Evolutionary conservation across 2,113 vertebrate species (phyloP).

Genomic region (Protomyctophum bolini): DNA sequence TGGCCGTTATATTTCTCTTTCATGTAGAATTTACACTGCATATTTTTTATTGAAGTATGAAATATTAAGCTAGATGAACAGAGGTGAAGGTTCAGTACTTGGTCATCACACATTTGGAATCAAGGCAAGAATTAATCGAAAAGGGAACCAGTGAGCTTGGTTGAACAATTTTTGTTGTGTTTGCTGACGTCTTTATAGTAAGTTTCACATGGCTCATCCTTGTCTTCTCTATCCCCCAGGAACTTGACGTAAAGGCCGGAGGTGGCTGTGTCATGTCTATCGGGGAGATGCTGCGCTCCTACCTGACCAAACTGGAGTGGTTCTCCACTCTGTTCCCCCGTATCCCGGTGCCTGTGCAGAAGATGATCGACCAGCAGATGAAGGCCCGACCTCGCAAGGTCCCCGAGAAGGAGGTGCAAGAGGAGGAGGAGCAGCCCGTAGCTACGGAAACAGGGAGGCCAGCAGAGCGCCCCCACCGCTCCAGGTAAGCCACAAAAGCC

Average conservation of each 20-base stretch:
- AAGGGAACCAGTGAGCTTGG: background rate
- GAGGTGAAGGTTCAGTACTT: conserved; percentile 84
- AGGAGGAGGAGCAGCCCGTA: conserved; percentile 80
- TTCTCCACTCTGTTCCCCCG: conserved; percentile 98
- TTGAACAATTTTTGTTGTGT: background rate
- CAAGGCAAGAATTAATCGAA: conserved; percentile 37
- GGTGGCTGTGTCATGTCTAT: conserved; percentile 97
- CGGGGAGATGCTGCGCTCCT: conserved; percentile 98
- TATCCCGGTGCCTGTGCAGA: conserved; percentile 98
- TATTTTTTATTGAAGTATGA: conserved; percentile 52
- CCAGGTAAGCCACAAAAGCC: conserved; percentile 79
- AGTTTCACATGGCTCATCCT: conserved; percentile 50
- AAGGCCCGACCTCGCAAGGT: conserved; percentile 93
- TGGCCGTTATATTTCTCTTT: conserved; percentile 62
- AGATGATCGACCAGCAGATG: conserved; percentile 94
- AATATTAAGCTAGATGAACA: conserved; percentile 82
- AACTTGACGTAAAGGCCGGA: conserved; percentile 97
- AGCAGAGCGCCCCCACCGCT: conserved; percentile 84
- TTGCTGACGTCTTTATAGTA: conserved; percentile 11
- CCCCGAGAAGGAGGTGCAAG: conserved; percentile 83
- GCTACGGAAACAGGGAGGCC: conserved; percentile 84
- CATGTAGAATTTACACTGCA: conserved; percentile 74
- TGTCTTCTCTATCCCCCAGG: conserved; percentile 78
- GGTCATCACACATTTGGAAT: conserved; percentile 77
- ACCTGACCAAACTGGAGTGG: conserved; percentile 98